Conservation (phyloP, 2,113 vertebrate species). For the Halcyon senegalensis region DNA sequence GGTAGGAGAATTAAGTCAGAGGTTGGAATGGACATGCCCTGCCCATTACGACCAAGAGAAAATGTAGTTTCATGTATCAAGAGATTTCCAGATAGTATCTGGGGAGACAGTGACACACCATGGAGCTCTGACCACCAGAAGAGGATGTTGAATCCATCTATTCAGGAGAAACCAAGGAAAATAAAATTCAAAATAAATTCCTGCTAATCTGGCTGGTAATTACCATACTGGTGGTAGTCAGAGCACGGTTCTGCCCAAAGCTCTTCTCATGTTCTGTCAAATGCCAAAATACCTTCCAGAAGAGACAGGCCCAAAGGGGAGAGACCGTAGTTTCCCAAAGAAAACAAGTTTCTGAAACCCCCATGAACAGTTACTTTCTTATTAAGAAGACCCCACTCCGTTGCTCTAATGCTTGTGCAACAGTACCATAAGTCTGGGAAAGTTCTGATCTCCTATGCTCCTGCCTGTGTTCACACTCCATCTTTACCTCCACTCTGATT, state of each 20-base stretch:
- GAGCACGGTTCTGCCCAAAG: background rate
- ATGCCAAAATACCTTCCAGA: background rate
- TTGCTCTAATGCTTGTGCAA: background rate
- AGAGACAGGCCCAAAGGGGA: background rate
- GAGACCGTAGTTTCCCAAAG: background rate
- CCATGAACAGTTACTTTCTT: background rate
- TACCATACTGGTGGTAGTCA: background rate
- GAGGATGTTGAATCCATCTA: background rate
- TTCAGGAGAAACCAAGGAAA: background rate
- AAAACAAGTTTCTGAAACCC: background rate
- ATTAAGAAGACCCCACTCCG: background rate
- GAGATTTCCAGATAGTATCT: background rate
- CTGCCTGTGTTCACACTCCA: background rate
- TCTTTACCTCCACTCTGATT: background rate
- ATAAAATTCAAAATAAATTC: background rate
- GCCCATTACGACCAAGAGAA: background rate
- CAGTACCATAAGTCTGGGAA: background rate
- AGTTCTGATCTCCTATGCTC: background rate
- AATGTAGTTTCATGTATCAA: background rate
- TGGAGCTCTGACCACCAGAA: background rate
- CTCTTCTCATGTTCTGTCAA: background rate
- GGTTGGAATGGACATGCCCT: background rate
- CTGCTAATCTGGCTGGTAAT: background rate
- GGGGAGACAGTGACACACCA: background rate
- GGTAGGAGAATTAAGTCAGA: background rate